These are phyloP conservation scores for Tyrophagus putrescentiae DNA, from an alignment of 1,140 invertebrate genomes.

Conservation along the genomic window DNA sequence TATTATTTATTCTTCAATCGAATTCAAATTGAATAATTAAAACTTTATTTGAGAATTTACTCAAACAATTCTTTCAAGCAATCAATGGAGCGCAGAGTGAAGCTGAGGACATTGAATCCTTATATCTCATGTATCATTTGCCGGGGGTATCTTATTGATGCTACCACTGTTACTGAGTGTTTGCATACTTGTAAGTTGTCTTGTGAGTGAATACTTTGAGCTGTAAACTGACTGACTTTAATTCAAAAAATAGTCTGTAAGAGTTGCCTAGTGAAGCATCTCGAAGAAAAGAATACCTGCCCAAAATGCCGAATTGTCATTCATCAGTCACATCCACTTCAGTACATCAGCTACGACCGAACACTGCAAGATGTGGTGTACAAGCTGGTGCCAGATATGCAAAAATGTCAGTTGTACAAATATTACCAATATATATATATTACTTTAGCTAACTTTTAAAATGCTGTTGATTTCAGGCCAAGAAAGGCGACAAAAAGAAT, in stretches of 20 bases:
- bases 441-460: neutral
- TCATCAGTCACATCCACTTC: slow-evolving; percentile 88
- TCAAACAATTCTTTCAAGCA: neutral
- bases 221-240: neutral
- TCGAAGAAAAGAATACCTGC: slow-evolving; percentile 92
- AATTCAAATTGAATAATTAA: neutral
- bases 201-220: slow-evolving; percentile 3
- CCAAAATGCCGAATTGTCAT: slow-evolving; percentile 91
- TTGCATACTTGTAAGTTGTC: slow-evolving; percentile 36
- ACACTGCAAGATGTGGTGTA: slow-evolving; percentile 98
- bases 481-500: slow-evolving; percentile 28
- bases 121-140: slow-evolving; percentile 38
- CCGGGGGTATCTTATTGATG: slow-evolving; percentile 39
- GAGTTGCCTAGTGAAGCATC: slow-evolving; percentile 88
- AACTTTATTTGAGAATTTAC: no score
- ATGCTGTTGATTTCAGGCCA: slow-evolving; percentile 27
- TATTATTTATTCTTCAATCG: neutral
- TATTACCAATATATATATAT: neutral
- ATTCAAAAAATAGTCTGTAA: slow-evolving; percentile 64
- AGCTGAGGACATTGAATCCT: slow-evolving; percentile 32
- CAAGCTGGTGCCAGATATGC: slow-evolving; percentile 80
- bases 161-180: slow-evolving; percentile 40
- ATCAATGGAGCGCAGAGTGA: slow-evolving; percentile 31
- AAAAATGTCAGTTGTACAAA: slow-evolving; percentile 34
- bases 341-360: slow-evolving; percentile 91